Evolutionary conservation across 2,113 vertebrate species (phyloP).

Genomic region (Oncorhynchus kisutch): DNA sequence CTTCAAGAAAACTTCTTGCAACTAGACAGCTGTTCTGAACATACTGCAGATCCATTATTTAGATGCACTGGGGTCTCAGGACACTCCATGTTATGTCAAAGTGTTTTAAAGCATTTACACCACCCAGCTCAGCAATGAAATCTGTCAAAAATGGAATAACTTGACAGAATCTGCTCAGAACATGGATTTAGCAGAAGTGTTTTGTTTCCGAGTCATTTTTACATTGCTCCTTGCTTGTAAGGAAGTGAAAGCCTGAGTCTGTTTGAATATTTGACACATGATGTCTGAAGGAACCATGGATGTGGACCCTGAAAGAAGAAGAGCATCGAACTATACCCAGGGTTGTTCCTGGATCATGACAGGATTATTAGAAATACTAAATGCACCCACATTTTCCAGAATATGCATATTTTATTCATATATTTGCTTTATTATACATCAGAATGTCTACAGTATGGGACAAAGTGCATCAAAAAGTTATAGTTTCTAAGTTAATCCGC

Average conservation of each 20-base stretch:
- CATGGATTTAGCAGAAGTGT: constrained; percentile 70
- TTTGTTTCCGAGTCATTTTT: constrained; percentile 68
- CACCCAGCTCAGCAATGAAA: constrained; percentile 63
- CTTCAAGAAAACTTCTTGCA: constrained; percentile 39
- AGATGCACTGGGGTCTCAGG: constrained; percentile 59
- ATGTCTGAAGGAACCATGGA: constrained; percentile 31
- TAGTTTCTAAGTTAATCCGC: too few species aligned
- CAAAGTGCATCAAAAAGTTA: not conserved
- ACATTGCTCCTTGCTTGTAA: constrained; percentile 56
- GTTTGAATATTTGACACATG: constrained; percentile 67
- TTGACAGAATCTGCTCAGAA: constrained; percentile 74
- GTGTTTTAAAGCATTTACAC: constrained; percentile 77
- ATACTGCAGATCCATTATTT: constrained; percentile 80
- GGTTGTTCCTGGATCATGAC: not conserved
- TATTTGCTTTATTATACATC: not conserved
- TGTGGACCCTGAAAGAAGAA: constrained; percentile 16
- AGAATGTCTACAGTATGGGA: not conserved
- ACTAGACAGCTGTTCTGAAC: constrained; percentile 73
- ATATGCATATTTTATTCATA: not conserved
- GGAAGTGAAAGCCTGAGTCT: constrained; percentile 36
- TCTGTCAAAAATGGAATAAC: constrained; percentile 71
- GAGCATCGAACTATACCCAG: not conserved
- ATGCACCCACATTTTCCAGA: not conserved
- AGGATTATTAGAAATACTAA: not conserved
- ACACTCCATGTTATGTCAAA: constrained; percentile 72